Percentiles rank a stretch among this genome's conserved stretches.
Evolutionary conservation across 2,113 vertebrate species (phyloP).

Genomic region (Percopsis transmontana): DNA sequence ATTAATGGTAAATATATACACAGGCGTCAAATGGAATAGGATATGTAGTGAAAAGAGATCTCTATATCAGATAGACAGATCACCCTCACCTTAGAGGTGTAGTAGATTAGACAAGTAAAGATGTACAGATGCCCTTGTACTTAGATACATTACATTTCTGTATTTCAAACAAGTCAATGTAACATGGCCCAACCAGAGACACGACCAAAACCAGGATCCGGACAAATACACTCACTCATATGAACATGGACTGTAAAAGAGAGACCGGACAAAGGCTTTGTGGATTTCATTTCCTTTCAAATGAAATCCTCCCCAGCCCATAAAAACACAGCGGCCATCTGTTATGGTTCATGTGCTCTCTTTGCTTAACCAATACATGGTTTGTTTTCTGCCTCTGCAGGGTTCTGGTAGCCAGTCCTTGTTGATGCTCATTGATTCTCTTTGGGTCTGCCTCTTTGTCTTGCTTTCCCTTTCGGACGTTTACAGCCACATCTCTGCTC

Average conservation of each 20-base stretch:
- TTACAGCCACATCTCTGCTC: conserved; percentile 15
- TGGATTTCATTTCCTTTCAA: conserved; percentile 42
- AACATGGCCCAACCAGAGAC: conserved; percentile 17
- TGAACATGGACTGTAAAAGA: conserved; percentile 17
- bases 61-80: background rate
- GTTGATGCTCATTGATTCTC: background rate
- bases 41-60: conserved; percentile 32
- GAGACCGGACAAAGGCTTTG: conserved; percentile 14
- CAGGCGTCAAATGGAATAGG: conserved; percentile 5
- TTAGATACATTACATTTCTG: conserved; percentile 25
- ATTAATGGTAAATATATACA: conserved; percentile 18
- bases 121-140: conserved; percentile 46
- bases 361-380: background rate
- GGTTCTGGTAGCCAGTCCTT: background rate
- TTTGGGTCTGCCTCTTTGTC: background rate
- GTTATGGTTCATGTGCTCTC: conserved; percentile 6
- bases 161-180: conserved; percentile 20
- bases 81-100: conserved; percentile 30
- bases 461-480: conserved; percentile 22
- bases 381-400: background rate
- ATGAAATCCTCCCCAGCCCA: conserved; percentile 16
- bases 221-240: conserved; percentile 15
- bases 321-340: conserved; percentile 31
- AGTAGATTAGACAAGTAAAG: conserved; percentile 40
- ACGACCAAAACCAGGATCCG: conserved; percentile 19